Evolutionary conservation across 2,113 vertebrate genomes (phyloP), one percentile per base, ranked within the genome.

Genomic region (Eleginops maclovinus): DNA sequence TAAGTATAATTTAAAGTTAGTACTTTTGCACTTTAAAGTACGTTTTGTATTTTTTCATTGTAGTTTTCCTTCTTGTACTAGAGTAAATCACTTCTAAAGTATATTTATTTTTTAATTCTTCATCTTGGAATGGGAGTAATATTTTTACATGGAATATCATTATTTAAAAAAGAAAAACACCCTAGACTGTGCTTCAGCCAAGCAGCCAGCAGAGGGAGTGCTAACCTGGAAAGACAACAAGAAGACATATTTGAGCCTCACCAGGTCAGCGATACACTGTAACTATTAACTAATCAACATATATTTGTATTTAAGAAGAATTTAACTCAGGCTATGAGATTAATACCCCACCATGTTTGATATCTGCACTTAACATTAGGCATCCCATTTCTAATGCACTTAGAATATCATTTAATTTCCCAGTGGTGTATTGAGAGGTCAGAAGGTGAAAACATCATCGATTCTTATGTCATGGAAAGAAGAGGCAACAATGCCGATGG

Each of bases 141-240:
- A 56, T 21, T 49, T 36, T 12, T 49, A 26, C 43, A 3, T 24
- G 21, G 5, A 12, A 58, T 55, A 19, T 41, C 12, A 61, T 21
- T 36, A 21, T 14, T 21, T 61, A 0, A 61, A 61, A 61, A 22
- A 19, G 2, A n/a, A n/a, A 58, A 58, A 10, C 28, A 58, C 17
- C 36, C 7, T 15, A 41, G 36, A 15, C 28, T 84, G 87, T 43
- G 24, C 56, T 88, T 19, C 43, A 22, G 47, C 16, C 2, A 2
- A 21, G 19, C 46, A 9, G 56, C 91, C 91, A 89, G 86, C 72
- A 93, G 91, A 79, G 79, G 89, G 91, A 22, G 90, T 58, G 36
- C 90, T 85, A 59, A 72, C 67, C 65, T 46, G 1, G 72, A 63
- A 80, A 22, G 72, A 74, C 61, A 71, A 40, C 44, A 62, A 9